Evolutionary conservation across 2,113 vertebrate species (phyloP).

Genomic region (Embiotoca jacksoni): DNA sequence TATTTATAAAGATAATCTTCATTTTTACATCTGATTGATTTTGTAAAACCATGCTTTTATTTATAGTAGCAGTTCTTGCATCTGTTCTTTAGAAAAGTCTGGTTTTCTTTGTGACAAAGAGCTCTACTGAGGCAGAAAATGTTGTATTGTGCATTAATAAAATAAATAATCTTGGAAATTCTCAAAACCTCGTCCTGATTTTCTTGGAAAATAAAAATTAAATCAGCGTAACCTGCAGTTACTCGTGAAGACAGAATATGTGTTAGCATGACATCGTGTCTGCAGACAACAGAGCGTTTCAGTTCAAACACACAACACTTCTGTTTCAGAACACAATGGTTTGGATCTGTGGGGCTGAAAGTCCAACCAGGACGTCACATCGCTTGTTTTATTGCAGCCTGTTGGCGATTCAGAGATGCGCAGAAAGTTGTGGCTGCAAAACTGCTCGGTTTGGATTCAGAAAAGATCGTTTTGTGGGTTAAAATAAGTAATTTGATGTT

Average conservation of each 20-base stretch:
- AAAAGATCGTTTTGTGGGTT: no score
- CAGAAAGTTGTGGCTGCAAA: no score
- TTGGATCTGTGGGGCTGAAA: background rate
- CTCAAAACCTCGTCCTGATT: background rate
- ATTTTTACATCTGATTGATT: background rate
- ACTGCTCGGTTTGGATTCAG: no score
- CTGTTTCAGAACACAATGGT: slow-evolving; percentile 51
- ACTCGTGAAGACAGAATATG: slow-evolving; percentile 8
- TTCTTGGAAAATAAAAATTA: slow-evolving; percentile 15
- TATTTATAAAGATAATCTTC: slow-evolving; percentile 20
- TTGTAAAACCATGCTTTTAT: background rate
- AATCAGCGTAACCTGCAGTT: slow-evolving; percentile 1
- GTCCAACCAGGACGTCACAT: background rate
- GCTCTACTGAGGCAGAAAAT: background rate
- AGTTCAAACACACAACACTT: slow-evolving; percentile 43
- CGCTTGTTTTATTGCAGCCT: no score
- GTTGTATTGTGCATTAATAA: background rate
- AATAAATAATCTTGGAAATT: slow-evolving; percentile 7
- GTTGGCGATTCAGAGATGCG: no score
- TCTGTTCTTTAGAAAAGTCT: background rate
- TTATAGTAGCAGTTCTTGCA: background rate
- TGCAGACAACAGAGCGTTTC: slow-evolving; percentile 30
- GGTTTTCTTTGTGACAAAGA: background rate
- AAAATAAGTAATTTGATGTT: no score
- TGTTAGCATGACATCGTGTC: slow-evolving; percentile 48